Percentiles rank a stretch among this genome's conserved stretches.
These are phyloP conservation scores for Gorsachius magnificus DNA, from an alignment of 2,797 vertebrate genomes.

Conservation along the genomic window DNA sequence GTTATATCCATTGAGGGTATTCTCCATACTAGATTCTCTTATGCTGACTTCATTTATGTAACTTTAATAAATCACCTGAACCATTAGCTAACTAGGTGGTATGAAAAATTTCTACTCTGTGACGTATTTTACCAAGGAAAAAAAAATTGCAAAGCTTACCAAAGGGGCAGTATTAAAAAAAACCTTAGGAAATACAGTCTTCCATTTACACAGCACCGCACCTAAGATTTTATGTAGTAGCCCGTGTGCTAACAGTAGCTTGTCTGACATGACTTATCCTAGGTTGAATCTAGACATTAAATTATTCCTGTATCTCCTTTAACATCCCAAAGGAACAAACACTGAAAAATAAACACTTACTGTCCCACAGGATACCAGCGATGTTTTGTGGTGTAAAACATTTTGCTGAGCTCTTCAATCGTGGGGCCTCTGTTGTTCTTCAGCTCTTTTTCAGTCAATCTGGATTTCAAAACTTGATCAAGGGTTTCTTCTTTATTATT, in stretches of 20 bases:
- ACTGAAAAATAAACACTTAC: slow-evolving; percentile 77
- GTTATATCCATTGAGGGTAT: background rate
- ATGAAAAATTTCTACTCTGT: background rate
- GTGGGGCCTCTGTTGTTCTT: slow-evolving; percentile 75
- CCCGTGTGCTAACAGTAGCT: background rate
- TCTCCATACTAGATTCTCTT: background rate
- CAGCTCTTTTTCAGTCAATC: slow-evolving; percentile 77
- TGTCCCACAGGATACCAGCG: slow-evolving; percentile 93
- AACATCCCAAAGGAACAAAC: background rate
- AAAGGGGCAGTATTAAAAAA: background rate
- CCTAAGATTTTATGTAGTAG: background rate
- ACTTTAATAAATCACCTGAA: background rate
- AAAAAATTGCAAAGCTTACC: background rate
- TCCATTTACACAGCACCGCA: background rate
- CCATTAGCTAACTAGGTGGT: background rate
- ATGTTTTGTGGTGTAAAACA: slow-evolving; percentile 97
- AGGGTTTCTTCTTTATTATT: slow-evolving; percentile 83
- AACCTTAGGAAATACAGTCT: accelerated
- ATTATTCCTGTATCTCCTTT: background rate
- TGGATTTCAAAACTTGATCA: slow-evolving; percentile 88
- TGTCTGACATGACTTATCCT: background rate
- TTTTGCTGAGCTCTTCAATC: slow-evolving; percentile 92
- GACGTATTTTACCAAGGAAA: background rate
- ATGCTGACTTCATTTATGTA: background rate
- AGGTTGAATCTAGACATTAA: background rate